Evolutionary conservation across 2,888 invertebrate genomes (phyloP), one percentile per base, ranked within the genome.

Genomic region (Volucella inflata): DNA sequence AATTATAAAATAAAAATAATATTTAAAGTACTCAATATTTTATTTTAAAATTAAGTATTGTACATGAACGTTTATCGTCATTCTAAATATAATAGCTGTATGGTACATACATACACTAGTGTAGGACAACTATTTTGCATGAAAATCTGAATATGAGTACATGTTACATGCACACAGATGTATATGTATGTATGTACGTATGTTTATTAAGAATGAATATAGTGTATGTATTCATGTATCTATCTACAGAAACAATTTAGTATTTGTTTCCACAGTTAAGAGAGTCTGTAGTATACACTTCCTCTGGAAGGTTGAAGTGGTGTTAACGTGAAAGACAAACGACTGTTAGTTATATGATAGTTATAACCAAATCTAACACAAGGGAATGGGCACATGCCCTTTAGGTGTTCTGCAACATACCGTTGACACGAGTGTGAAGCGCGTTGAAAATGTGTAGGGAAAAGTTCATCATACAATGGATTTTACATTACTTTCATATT

Each of bases 321-420:
- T 64, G 51, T 48, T 16, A 17, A 68, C 40, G 53, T 50, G 64
- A 75, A 75, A 75, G 72, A 79, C 72, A 64, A 75, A 70, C 68
- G 55, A 64, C 55, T 44, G 30, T 57, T 62, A 51, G 44, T 64
- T 30, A 62, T 68, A 44, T 51, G 62, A 59, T 55, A 51, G 14
- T 59, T 71, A 65, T 40, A 70, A 70, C 76, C 38, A 51, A 64
- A 76, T 76, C 57, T 65, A 70, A 51, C 65, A 82, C 51, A 46
- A 65, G 65, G 53, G 60, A 77, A 77, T 70, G 65, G 60, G 57
- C 48, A 75, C 71, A 71, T 14, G 42, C 71, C 77, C 53, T 65
- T 2, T 12, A 55, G 77, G 71, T 59, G 36, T 65, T 12, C 51
- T 72, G 59, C 57, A 67, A 65, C 51, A 79, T 72, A 67, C 30